phyloP scores from a whole-genome alignment of 2,888 invertebrate genomes.

The Synergus umbraculus region DNA sequence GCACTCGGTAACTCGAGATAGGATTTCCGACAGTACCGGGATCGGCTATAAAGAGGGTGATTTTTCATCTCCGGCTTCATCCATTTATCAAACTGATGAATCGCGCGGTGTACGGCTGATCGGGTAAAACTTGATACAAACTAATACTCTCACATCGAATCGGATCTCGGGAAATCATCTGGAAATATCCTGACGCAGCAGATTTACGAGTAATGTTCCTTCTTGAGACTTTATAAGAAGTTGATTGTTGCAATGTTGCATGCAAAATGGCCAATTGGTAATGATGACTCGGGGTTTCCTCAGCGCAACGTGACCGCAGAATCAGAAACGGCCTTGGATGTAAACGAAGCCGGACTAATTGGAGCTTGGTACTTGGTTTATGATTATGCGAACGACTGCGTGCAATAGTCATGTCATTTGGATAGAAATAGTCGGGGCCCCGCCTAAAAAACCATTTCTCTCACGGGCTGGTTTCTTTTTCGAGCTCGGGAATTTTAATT shows the following conservation, averaged over 20 bases:
- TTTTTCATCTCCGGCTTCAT: background rate
- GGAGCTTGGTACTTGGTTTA: constrained; percentile 9
- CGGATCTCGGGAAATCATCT: background rate
- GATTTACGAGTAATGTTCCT: background rate
- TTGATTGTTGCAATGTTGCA: background rate
- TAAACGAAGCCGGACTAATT: constrained; percentile 9
- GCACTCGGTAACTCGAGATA: constrained; percentile 46
- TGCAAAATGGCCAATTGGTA: background rate
- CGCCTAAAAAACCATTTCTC: constrained; percentile 29
- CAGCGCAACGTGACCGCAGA: background rate
- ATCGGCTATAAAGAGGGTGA: background rate
- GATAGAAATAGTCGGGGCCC: background rate
- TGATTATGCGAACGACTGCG: constrained; percentile 19
- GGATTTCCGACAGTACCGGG: constrained; percentile 48
- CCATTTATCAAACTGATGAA: constrained; percentile 23
- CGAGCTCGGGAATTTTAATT: constrained; percentile 33
- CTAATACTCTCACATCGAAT: background rate
- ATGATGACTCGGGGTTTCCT: background rate
- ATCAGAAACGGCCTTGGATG: constrained; percentile 19
- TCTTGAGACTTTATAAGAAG: background rate
- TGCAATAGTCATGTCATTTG: constrained; percentile 10
- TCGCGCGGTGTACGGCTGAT: background rate
- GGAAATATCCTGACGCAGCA: background rate
- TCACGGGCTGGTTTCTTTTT: constrained; percentile 30
- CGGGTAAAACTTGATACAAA: constrained; percentile 9